Evolutionary conservation across 2,113 vertebrate genomes (phyloP).

Genomic region (Potamarius usumacintae): DNA sequence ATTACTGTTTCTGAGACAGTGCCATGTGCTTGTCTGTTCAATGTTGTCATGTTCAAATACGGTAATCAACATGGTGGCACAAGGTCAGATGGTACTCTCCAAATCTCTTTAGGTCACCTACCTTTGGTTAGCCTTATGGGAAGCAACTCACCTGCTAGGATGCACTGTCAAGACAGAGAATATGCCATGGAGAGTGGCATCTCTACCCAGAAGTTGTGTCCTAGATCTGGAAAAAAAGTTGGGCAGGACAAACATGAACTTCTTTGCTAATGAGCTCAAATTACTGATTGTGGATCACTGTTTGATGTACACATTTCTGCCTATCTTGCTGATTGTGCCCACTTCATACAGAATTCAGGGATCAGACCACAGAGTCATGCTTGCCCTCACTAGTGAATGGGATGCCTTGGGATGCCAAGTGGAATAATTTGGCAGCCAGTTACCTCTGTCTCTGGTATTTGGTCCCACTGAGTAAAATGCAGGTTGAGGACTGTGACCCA

Average conservation of each 20-base stretch:
- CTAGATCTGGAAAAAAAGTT: not conserved
- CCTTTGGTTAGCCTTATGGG: not conserved
- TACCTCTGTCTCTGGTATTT: not conserved
- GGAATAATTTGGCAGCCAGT: not conserved
- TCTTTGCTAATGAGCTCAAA: not conserved
- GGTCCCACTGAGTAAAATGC: not conserved
- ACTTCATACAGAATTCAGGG: not conserved
- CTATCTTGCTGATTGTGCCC: not conserved
- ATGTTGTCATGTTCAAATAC: not conserved
- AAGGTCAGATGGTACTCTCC: not conserved
- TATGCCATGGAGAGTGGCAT: not conserved
- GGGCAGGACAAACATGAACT: not conserved
- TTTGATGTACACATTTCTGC: not conserved
- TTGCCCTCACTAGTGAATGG: not conserved
- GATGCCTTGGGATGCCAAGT: not conserved
- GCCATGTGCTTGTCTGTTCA: not conserved
- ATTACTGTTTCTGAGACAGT: not conserved
- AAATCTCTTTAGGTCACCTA: not conserved
- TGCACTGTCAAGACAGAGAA: not conserved
- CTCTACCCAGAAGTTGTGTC: slow-evolving; percentile 4
- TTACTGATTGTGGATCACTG: not conserved
- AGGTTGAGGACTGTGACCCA: not conserved
- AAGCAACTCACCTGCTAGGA: not conserved
- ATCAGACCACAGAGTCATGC: not conserved
- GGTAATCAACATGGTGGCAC: not conserved